phyloP scores from a whole-genome alignment of 2,888 invertebrate species.

The Andrena marginata region DNA sequence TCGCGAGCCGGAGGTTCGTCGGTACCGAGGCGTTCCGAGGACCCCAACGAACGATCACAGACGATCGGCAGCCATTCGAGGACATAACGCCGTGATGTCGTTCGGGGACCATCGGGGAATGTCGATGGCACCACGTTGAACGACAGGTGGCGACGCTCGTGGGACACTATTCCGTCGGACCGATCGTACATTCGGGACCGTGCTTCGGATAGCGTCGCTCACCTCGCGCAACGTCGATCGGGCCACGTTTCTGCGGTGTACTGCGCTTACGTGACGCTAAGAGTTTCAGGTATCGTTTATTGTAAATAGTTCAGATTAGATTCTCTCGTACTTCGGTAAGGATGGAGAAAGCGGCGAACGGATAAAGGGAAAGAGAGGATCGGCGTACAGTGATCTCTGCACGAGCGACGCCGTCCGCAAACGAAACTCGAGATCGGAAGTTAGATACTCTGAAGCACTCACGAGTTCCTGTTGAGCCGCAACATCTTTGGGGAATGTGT shows the following conservation, averaged over 20 bases:
- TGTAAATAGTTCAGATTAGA: conserved; percentile 81
- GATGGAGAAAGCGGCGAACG: background rate
- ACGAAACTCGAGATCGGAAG: conserved; percentile 22
- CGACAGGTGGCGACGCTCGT: background rate
- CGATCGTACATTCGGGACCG: background rate
- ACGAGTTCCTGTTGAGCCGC: background rate
- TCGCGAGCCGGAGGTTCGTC: conserved; percentile 40
- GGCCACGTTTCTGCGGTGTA: conserved; percentile 46
- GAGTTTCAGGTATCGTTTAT: conserved; percentile 71
- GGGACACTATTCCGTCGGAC: conserved; percentile 7
- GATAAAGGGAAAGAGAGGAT: conserved; percentile 23
- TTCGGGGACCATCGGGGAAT: background rate
- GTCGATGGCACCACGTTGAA: background rate
- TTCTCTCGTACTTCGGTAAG: conserved; percentile 59
- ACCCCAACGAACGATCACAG: background rate
- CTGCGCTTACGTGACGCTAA: conserved; percentile 73
- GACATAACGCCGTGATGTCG: background rate
- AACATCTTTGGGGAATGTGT: background rate
- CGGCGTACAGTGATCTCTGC: conserved; percentile 54
- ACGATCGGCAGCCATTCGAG: background rate
- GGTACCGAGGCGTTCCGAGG: conserved; percentile 10
- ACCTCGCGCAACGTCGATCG: background rate
- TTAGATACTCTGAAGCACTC: conserved; percentile 21
- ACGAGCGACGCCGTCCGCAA: conserved; percentile 53
- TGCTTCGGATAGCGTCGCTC: conserved; percentile 19